Percentiles rank a stretch among this genome's conserved stretches.
Evolutionary conservation across 2,888 invertebrate species (phyloP).

Genomic region (Luperina testacea): DNA sequence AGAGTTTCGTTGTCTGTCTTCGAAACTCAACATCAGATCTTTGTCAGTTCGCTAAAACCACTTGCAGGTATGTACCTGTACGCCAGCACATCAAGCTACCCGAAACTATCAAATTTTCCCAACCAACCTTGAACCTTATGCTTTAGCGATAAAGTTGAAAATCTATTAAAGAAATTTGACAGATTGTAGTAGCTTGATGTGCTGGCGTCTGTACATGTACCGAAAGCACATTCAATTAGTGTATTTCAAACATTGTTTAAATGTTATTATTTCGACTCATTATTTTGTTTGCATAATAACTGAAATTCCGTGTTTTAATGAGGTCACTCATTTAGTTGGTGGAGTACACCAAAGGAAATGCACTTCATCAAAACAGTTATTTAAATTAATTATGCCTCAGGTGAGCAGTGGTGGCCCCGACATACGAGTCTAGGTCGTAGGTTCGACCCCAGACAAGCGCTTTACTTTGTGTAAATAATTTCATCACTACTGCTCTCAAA

Average conservation of each 20-base stretch:
- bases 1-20: too few relatives aligned
- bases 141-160: too few relatives aligned
- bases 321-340: conserved; percentile 6
- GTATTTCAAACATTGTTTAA: neutral
- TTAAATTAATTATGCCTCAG: conserved; percentile 13
- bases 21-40: too few relatives aligned
- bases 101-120: too few relatives aligned
- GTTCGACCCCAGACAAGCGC: too few relatives aligned
- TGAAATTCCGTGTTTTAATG: conserved; percentile 17
- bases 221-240: neutral
- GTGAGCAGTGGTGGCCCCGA: neutral
- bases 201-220: neutral
- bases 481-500: too few relatives aligned
- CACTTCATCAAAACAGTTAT: conserved; percentile 24
- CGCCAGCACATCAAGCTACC: too few relatives aligned
- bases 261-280: conserved; percentile 4
- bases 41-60: neutral
- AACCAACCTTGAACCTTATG: too few relatives aligned
- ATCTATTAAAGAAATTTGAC: too few relatives aligned
- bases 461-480: too few relatives aligned
- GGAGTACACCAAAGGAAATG: neutral
- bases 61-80: neutral
- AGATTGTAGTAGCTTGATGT: too few relatives aligned
- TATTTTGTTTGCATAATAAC: conserved; percentile 4
- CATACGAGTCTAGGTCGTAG: too few relatives aligned